Base-by-base conservation (phyloP, 2,888 invertebrate genomes). In the Stegana nigrithorax region DNA sequence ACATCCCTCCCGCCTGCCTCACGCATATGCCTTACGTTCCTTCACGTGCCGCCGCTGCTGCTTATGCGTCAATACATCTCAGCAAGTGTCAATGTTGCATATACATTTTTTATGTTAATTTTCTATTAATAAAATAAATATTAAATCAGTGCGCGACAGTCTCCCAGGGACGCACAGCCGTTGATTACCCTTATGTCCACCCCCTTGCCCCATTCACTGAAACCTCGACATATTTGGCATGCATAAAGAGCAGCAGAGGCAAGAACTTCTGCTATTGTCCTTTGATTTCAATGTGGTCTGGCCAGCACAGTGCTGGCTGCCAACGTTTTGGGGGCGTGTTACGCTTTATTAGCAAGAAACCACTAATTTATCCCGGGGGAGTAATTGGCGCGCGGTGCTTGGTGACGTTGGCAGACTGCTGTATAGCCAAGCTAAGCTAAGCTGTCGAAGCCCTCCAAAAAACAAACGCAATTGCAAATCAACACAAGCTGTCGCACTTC, bases 121-220 rank as follows among this genome's bases (percentile, higher is more conserved):
- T 80, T 77, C 75, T 76, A 78, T 78, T 78, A 78, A 78, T 78
- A 78, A 80, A 78, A 78, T 78, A 78, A 80, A 78, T 80, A 78
- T 80, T 71, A 78, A 80, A 80, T 78, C 79, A 77, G 73, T 67
- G 76, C 64, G 55, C 32, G 14, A 17, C n/a, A 8, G 17, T 44
- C 8, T n/a, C 44, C 44, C 8, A 29, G 17, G 6, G 32, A 2
- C 5, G 32, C 6, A 32, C 2, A 32, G n/a, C n/a, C n/a, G n/a
- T n/a, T n/a, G n/a, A n/a, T n/a, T n/a, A n/a, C n/a, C n/a, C n/a
- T n/a, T n/a, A n/a, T n/a, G n/a, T n/a, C n/a, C n/a, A n/a, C n/a
- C n/a, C n/a, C n/a, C n/a, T n/a, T n/a, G 4, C 23, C 6, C 45
- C 45, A 45, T 21, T 21, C 21, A 29, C 17, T 17, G 10, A 21